Evolutionary conservation across 2,113 vertebrate species (phyloP).

Genomic region (Alectura lathami): DNA sequence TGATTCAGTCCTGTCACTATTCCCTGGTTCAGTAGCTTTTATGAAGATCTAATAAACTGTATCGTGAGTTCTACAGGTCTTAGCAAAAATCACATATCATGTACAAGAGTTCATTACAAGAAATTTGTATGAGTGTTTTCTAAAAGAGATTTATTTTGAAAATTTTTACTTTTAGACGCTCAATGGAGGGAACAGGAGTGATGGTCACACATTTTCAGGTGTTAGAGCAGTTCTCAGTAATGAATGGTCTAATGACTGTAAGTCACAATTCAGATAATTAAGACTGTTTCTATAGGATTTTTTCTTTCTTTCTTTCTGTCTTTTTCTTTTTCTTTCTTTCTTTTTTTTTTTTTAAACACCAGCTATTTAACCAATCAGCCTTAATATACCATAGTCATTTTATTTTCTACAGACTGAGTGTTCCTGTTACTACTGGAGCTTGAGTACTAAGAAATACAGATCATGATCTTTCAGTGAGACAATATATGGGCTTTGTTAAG

Average conservation of each 20-base stretch:
- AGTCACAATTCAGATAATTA: neutral
- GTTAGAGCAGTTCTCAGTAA: neutral
- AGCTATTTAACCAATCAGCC: neutral
- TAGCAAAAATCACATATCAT: neutral
- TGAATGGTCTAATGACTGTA: neutral
- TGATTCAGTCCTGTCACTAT: neutral
- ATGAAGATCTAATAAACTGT: neutral
- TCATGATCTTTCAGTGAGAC: neutral
- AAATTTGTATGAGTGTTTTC: neutral
- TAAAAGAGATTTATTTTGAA: neutral
- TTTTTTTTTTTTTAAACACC: no score
- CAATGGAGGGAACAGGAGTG: neutral
- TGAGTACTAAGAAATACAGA: neutral
- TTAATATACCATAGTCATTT: rapidly evolving
- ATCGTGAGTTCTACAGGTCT: neutral
- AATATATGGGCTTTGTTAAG: neutral
- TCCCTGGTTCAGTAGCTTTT: neutral
- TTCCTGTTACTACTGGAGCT: neutral
- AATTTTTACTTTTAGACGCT: neutral
- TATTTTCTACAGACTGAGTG: neutral
- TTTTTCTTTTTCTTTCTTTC: neutral
- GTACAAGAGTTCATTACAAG: neutral
- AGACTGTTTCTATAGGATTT: neutral
- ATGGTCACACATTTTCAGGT: neutral
- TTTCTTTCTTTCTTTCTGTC: neutral